Conservation (phyloP, 35 echinoderm and acorn worm genomes). For the Eucidaris tribuloides region DNA sequence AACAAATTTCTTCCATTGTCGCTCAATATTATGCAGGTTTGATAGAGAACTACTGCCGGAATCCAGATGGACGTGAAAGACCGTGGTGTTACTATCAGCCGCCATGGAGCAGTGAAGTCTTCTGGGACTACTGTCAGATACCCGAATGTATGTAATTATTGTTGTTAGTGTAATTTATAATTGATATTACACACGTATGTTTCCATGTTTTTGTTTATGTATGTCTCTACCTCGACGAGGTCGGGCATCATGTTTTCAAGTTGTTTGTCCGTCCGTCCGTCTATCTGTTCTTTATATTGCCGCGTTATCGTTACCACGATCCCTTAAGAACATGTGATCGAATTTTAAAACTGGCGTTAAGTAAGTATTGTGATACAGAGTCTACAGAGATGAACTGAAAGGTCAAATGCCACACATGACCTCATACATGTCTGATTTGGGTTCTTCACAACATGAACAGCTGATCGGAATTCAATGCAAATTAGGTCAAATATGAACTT, state of each 20-base stretch:
- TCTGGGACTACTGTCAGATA: constrained; percentile 45
- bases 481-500: too few relatives aligned
- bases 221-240: neutral
- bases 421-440: too few relatives aligned
- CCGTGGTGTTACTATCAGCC: constrained; percentile 64
- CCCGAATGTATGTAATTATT: neutral
- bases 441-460: too few relatives aligned
- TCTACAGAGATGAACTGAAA: too few relatives aligned
- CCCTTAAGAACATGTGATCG: too few relatives aligned
- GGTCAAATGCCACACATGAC: too few relatives aligned
- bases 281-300: neutral
- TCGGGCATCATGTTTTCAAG: neutral
- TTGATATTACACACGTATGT: too few relatives aligned
- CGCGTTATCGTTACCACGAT: neutral
- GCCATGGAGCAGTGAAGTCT: neutral
- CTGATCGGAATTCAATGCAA: too few relatives aligned
- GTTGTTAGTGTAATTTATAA: neutral
- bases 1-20: neutral
- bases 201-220: too few relatives aligned
- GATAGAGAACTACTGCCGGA: constrained; percentile 50
- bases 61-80: constrained; percentile 34
- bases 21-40: neutral
- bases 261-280: neutral
- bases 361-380: too few relatives aligned
- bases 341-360: too few relatives aligned